Evolutionary conservation across 2,797 vertebrate genomes (phyloP).

Genomic region (Vultur gryphus): DNA sequence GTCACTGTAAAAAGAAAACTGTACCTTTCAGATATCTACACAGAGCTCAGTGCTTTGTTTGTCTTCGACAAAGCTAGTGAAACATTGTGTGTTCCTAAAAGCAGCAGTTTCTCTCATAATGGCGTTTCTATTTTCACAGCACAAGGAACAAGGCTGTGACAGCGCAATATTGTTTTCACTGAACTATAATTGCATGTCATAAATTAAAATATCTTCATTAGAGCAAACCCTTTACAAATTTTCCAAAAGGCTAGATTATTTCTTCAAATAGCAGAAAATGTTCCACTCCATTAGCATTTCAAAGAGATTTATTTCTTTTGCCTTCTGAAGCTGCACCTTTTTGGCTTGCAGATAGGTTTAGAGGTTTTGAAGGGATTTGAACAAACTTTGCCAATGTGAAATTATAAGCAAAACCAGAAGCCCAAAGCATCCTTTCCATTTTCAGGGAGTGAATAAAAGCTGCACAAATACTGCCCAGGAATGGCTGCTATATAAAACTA

Average conservation of each 20-base stretch:
- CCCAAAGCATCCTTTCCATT: background rate
- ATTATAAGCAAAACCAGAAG: slow-evolving; percentile 48
- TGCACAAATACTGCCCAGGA: background rate
- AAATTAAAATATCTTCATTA: slow-evolving; percentile 61
- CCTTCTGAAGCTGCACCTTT: slow-evolving; percentile 58
- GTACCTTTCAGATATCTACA: slow-evolving; percentile 47
- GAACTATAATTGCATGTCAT: slow-evolving; percentile 44
- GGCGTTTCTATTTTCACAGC: slow-evolving; percentile 41
- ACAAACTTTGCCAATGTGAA: slow-evolving; percentile 38
- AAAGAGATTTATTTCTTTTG: slow-evolving; percentile 68
- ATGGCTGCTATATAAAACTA: background rate
- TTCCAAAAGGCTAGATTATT: slow-evolving; percentile 50
- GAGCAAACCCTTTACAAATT: slow-evolving; percentile 36
- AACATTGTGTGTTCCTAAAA: slow-evolving; percentile 45
- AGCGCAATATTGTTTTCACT: slow-evolving; percentile 45
- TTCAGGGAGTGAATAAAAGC: background rate
- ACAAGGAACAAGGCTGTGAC: slow-evolving; percentile 25
- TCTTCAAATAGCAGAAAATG: slow-evolving; percentile 57
- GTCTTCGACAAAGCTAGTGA: slow-evolving; percentile 24
- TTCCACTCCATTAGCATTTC: slow-evolving; percentile 61
- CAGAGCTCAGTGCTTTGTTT: slow-evolving; percentile 53
- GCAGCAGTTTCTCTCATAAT: slow-evolving; percentile 5
- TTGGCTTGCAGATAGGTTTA: slow-evolving; percentile 51
- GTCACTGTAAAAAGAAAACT: slow-evolving; percentile 54
- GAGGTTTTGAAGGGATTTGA: slow-evolving; percentile 62